These are phyloP conservation scores for Columba livia DNA, from an alignment of 2,113 vertebrate species.

Conservation along the genomic window DNA sequence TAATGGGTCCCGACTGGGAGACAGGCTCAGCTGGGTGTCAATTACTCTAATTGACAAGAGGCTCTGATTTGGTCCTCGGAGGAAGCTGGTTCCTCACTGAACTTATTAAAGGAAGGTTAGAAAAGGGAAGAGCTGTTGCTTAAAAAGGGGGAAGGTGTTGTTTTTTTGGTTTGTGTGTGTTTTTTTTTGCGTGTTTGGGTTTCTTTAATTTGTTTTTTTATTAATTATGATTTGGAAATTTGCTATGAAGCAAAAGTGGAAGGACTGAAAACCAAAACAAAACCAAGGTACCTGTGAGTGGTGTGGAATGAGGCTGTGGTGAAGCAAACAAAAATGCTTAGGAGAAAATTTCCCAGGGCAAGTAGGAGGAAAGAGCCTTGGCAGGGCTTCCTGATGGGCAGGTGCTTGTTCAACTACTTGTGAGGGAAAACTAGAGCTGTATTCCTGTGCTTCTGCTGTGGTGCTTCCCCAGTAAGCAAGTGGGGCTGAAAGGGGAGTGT, in stretches of 20 bases:
- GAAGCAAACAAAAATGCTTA: background rate
- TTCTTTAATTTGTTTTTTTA: too few species aligned
- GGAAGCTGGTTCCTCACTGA: background rate
- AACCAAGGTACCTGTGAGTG: too few species aligned
- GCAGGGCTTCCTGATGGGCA: background rate
- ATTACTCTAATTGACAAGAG: constrained; percentile 40
- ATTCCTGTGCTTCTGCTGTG: background rate
- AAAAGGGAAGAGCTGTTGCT: background rate
- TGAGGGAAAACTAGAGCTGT: background rate
- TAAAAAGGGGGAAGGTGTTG: background rate
- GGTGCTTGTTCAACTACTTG: background rate
- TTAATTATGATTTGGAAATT: background rate
- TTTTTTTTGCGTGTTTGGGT: background rate
- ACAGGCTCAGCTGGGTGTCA: constrained; percentile 54
- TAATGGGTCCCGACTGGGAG: constrained; percentile 57
- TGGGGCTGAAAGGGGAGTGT: fast-evolving
- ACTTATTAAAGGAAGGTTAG: background rate
- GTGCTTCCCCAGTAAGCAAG: fast-evolving
- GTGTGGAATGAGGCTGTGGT: background rate
- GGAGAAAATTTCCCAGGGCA: background rate
- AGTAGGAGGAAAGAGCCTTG: background rate
- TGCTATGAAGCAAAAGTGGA: background rate
- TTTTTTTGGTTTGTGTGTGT: too few species aligned
- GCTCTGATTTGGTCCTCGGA: background rate
- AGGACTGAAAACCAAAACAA: background rate